Evolutionary conservation across 92 coral and sea anemone genomes (phyloP).

Genomic region (Galaxea fascicularis): DNA sequence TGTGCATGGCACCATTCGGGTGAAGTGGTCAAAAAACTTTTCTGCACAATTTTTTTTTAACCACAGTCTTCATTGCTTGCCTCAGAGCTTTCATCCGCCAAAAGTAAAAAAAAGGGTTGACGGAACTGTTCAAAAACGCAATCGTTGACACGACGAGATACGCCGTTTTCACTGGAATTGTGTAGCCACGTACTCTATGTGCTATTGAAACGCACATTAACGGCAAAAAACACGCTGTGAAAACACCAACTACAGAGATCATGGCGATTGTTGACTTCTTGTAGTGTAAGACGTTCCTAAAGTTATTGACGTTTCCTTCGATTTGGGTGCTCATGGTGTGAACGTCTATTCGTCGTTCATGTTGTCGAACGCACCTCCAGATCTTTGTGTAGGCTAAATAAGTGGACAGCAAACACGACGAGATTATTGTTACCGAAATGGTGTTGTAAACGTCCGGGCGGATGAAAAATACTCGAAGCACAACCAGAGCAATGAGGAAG

Average conservation of each 20-base stretch:
- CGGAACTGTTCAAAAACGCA: slow-evolving; percentile 41
- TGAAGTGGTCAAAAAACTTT: background rate
- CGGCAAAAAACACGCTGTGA: slow-evolving; percentile 39
- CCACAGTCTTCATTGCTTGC: slow-evolving; percentile 13
- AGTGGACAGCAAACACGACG: slow-evolving; percentile 31
- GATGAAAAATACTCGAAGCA: slow-evolving; percentile 16
- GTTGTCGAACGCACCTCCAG: slow-evolving; percentile 37
- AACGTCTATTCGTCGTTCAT: slow-evolving; percentile 20
- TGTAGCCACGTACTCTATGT: slow-evolving; percentile 29
- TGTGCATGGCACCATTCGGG: background rate
- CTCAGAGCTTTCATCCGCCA: slow-evolving; percentile 47
- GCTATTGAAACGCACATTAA: slow-evolving; percentile 39
- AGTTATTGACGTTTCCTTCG: background rate
- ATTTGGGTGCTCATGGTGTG: background rate
- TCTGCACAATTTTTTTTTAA: slow-evolving; percentile 7
- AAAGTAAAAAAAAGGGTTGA: slow-evolving; percentile 54
- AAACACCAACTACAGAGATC: slow-evolving; percentile 50
- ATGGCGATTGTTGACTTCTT: slow-evolving; percentile 50
- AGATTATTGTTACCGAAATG: slow-evolving; percentile 8
- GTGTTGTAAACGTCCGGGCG: slow-evolving; percentile 23
- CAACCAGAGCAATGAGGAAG: slow-evolving; percentile 20
- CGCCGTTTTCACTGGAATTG: slow-evolving; percentile 43
- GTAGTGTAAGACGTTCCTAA: slow-evolving; percentile 28
- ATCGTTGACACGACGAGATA: slow-evolving; percentile 43
- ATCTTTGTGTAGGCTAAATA: slow-evolving; percentile 38